A percentile compares a stretch with the other conserved stretches of the same genome.
phyloP scores from a whole-genome alignment of 2,113 vertebrate genomes.

The Alethe castanea region DNA sequence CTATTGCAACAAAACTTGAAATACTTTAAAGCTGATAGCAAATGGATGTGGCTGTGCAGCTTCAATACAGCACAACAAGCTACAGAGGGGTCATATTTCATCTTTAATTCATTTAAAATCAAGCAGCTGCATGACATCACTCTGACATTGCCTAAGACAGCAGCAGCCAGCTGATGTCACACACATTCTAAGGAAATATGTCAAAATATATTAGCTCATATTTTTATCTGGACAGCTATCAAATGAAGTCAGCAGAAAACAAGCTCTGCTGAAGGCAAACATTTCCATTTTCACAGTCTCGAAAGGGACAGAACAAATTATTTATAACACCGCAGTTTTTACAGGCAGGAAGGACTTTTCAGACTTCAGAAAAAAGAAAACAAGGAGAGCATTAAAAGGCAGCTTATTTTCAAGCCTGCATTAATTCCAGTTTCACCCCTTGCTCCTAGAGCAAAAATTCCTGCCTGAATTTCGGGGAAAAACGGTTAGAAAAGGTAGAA shows the following conservation, averaged over 20 bases:
- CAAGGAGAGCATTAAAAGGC: not conserved
- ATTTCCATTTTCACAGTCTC: not conserved
- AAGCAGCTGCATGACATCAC: conserved; percentile 30
- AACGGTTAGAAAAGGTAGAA: fast-evolving
- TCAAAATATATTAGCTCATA: not conserved
- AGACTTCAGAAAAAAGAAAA: not conserved
- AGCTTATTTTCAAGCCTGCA: not conserved
- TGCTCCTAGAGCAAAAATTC: not conserved
- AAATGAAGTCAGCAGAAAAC: not conserved
- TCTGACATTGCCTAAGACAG: not conserved
- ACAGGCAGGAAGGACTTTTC: not conserved
- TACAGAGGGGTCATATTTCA: not conserved
- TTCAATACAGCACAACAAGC: not conserved
- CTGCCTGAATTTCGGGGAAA: not conserved
- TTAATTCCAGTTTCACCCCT: not conserved
- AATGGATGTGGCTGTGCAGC: not conserved
- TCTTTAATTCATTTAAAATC: conserved; percentile 10
- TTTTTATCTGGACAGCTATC: conserved; percentile 17
- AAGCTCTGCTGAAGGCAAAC: conserved; percentile 4
- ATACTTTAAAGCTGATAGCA: not conserved
- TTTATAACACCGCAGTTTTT: not conserved
- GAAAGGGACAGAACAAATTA: not conserved
- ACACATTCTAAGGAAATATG: not conserved
- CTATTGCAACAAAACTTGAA: not conserved
- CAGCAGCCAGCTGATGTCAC: conserved; percentile 27